These are phyloP conservation scores for Mesorhabditis belari DNA, from an alignment of 2,888 invertebrate genomes.

Conservation along the genomic window DNA sequence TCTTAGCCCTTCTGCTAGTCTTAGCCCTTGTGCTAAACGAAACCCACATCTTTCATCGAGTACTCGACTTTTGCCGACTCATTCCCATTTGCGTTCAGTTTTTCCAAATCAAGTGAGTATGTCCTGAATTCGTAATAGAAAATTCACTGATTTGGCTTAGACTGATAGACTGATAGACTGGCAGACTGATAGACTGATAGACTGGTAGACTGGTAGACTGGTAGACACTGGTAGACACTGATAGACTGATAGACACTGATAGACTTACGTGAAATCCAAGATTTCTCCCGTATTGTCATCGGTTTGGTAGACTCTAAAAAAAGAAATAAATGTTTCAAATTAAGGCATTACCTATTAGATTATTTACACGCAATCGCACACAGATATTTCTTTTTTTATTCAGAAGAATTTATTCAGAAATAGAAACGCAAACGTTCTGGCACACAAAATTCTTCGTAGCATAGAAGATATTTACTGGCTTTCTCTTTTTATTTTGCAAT, in stretches of 20 bases:
- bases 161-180: too few relatives aligned
- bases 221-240: background rate
- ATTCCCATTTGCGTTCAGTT: conserved; percentile 30
- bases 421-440: too few relatives aligned
- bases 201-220: too few relatives aligned
- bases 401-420: too few relatives aligned
- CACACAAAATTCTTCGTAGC: too few relatives aligned
- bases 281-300: conserved; percentile 18
- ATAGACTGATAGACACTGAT: background rate
- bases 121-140: conserved; percentile 25
- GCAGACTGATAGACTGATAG: too few relatives aligned
- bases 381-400: too few relatives aligned
- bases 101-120: conserved; percentile 37
- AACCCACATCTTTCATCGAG: conserved; percentile 20
- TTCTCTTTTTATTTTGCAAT: too few relatives aligned
- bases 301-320: conserved; percentile 27
- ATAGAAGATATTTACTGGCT: too few relatives aligned
- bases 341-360: too few relatives aligned
- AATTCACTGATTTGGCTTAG: background rate
- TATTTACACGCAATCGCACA: too few relatives aligned
- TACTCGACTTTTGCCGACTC: conserved; percentile 35
- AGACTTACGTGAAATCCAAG: conserved; percentile 27
- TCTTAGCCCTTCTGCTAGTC: background rate
- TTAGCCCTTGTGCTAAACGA: conserved; percentile 11
- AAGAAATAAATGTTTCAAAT: too few relatives aligned